A percentile compares a stretch with the other conserved stretches of the same genome.
phyloP scores from a whole-genome alignment of 2,797 vertebrate species.

The Pipistrellus kuhlii region DNA sequence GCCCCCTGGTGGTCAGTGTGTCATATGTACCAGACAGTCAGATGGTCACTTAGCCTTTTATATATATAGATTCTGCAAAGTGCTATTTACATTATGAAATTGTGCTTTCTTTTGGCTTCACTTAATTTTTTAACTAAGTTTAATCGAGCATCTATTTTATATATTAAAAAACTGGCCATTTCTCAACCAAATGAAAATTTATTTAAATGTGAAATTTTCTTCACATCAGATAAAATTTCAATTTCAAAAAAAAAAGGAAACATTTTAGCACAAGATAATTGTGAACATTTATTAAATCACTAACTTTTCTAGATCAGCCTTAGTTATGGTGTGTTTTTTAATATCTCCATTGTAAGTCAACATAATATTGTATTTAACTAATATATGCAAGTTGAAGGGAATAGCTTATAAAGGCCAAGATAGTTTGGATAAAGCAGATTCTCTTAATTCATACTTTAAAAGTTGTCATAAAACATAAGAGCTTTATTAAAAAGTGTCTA shows the following conservation, averaged over 20 bases:
- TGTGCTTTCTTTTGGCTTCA: slow-evolving; percentile 32
- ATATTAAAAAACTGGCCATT: not conserved
- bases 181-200: slow-evolving; percentile 50
- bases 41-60: no score
- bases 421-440: slow-evolving; percentile 13
- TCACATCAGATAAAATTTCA: slow-evolving; percentile 40
- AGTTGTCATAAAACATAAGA: slow-evolving; percentile 49
- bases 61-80: not conserved
- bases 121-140: slow-evolving; percentile 49
- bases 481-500: not conserved
- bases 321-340: slow-evolving; percentile 46
- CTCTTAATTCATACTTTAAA: slow-evolving; percentile 43
- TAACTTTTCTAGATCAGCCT: slow-evolving; percentile 30
- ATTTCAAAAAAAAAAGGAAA: not conserved
- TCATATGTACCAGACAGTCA: no score
- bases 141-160: slow-evolving; percentile 37
- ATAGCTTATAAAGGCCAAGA: slow-evolving; percentile 23
- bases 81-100: not conserved
- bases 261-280: not conserved
- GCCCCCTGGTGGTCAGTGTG: no score
- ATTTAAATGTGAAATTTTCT: slow-evolving; percentile 38
- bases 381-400: slow-evolving; percentile 39
- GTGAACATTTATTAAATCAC: slow-evolving; percentile 26
- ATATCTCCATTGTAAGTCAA: slow-evolving; percentile 35
- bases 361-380: slow-evolving; percentile 63